phyloP scores from a whole-genome alignment of 2,888 invertebrate genomes.

The Pimpla rufipes region DNA sequence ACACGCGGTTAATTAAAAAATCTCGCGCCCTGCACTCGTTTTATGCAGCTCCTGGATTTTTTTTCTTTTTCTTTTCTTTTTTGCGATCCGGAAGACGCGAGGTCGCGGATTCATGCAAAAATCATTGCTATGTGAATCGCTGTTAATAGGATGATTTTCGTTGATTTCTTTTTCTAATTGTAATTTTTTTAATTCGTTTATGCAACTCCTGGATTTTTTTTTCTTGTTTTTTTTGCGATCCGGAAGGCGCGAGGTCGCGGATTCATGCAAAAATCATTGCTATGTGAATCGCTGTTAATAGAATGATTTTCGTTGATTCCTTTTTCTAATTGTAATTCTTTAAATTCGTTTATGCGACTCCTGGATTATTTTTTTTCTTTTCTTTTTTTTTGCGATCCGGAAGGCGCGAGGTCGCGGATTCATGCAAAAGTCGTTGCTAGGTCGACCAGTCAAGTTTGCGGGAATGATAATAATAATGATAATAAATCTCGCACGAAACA shows the following conservation, averaged over 20 bases:
- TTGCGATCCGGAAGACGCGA: constrained; percentile 13
- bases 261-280: constrained; percentile 35
- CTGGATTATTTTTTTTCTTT: constrained; percentile 5
- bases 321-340: too few relatives aligned
- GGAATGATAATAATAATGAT: too few relatives aligned
- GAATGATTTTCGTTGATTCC: constrained; percentile 36
- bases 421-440: constrained; percentile 67
- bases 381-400: background rate
- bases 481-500: background rate
- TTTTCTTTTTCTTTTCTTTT: background rate
- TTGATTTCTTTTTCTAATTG: constrained; percentile 27
- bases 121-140: constrained; percentile 71
- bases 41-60: background rate
- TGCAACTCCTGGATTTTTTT: background rate
- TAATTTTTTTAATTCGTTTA: constrained; percentile 15
- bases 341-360: background rate
- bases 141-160: constrained; percentile 45
- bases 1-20: constrained; percentile 57
- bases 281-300: constrained; percentile 72
- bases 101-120: constrained; percentile 35
- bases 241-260: constrained; percentile 21
- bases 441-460: constrained; percentile 42
- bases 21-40: constrained; percentile 11
- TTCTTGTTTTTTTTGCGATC: background rate
- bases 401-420: constrained; percentile 22